Base-by-base conservation (phyloP, 2,888 invertebrate species). In the Pammene fasciana region DNA sequence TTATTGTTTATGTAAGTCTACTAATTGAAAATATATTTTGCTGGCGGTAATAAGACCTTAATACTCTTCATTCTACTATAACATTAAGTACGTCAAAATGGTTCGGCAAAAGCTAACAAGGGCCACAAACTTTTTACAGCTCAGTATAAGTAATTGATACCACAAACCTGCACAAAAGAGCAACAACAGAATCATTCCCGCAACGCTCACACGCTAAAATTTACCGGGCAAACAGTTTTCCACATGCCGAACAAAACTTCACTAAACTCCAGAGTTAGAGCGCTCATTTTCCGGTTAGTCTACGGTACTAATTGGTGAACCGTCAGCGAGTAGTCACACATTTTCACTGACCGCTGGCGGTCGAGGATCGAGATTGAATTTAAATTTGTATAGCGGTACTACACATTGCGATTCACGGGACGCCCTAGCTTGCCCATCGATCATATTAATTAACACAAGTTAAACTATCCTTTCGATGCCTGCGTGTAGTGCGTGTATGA, bases 321-420 rank as follows among this genome's bases (percentile, higher is more conserved):
- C 86, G 87, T 73, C 85, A 77, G 77, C 80, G 79, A 86, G 81
- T 84, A 83, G 87, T 85, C 81, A 83, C 85, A 84, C 91, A 92
- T 91, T 92, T 91, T 90, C 89, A 92, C 92, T 92, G 89, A 75
- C 83, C 79, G 81, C 76, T 77, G 75, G 82, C 77, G 76, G 81
- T 83, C 78, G 82, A 86, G 85, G 75, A 81, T 83, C 78, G 82
- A 86, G 85, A 85, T 86, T 86, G 91, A 90, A 92, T 92, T 84
- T 88, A 86, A 90, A 92, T 89, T 89, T 87, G 84, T 83, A 79
- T 91, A 92, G 89, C 90, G 90, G 92, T 92, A 89, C 80, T 75
- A 74, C 76, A 46, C 82, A 90, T 92, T 92, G 84, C 84, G 78
- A 92, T 92, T 88, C 92, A 87, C 79, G 81, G 83, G 79, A 79